These are phyloP conservation scores for Cheilosia soror DNA, from an alignment of 2,888 invertebrate genomes.

Conservation along the genomic window DNA sequence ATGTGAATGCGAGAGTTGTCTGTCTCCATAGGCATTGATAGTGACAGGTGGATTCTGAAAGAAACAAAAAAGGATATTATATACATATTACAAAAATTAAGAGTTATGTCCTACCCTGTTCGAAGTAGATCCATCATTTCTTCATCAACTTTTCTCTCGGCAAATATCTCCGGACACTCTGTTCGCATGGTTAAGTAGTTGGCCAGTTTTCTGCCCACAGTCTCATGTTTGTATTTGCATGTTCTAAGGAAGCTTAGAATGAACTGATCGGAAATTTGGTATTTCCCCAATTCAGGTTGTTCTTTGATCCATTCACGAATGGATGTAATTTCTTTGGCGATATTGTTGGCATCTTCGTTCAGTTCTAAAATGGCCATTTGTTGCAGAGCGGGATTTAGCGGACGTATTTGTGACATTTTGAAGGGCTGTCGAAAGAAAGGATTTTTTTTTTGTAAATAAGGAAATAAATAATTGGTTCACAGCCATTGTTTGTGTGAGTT, in stretches of 20 bases:
- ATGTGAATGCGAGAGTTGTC: constrained; percentile 84
- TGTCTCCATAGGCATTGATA: constrained; percentile 78
- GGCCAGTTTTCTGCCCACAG: constrained; percentile 84
- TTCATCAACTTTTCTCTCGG: constrained; percentile 66
- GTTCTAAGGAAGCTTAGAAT: constrained; percentile 84
- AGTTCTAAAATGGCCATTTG: constrained; percentile 82
- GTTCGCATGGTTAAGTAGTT: constrained; percentile 85
- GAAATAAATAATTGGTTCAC: too few species aligned
- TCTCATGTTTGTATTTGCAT: constrained; percentile 84
- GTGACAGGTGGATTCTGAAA: constrained; percentile 74
- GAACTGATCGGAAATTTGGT: constrained; percentile 83
- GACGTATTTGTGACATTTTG: constrained; percentile 71
- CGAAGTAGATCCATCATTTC: constrained; percentile 71
- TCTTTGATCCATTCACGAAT: constrained; percentile 84
- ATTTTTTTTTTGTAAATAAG: too few species aligned
- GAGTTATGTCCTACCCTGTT: too few species aligned
- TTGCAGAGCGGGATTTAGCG: constrained; percentile 65
- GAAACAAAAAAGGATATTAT: too few species aligned
- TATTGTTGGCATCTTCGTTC: constrained; percentile 82
- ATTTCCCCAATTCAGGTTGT: constrained; percentile 80
- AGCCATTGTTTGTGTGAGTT: too few species aligned
- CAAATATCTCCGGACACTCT: constrained; percentile 85
- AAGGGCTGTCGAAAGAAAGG: not conserved
- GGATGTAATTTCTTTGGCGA: constrained; percentile 81
- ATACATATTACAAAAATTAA: too few species aligned